Evolutionary conservation across 2,113 vertebrate species (phyloP).

Genomic region (Vimba vimba): DNA sequence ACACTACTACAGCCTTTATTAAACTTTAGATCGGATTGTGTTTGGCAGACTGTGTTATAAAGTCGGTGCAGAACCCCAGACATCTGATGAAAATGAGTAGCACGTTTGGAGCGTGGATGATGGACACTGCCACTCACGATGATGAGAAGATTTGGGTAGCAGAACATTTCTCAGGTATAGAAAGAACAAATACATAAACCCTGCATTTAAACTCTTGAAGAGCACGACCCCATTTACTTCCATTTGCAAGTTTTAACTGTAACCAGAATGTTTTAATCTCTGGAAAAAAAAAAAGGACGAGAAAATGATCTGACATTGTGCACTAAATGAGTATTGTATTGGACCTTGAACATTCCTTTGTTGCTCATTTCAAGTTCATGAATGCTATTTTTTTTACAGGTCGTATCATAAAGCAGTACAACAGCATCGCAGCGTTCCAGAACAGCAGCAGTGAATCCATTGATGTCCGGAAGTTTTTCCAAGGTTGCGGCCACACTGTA

Average conservation of each 20-base stretch:
- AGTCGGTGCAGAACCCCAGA: slow-evolving; percentile 82
- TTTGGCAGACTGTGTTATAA: slow-evolving; percentile 80
- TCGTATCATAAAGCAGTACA: slow-evolving; percentile 83
- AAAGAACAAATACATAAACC: too few species aligned
- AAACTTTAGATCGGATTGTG: background rate
- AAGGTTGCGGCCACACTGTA: slow-evolving; percentile 89
- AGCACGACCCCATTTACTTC: background rate
- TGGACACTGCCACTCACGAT: slow-evolving; percentile 78
- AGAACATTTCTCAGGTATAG: slow-evolving; percentile 90
- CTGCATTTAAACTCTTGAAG: background rate
- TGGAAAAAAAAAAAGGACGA: too few species aligned
- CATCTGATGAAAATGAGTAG: slow-evolving; percentile 80
- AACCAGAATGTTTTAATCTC: background rate
- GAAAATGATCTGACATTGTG: background rate
- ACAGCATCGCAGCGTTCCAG: slow-evolving; percentile 80
- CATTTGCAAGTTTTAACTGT: background rate
- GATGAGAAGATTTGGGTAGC: slow-evolving; percentile 92
- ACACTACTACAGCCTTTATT: background rate
- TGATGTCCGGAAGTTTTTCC: slow-evolving; percentile 82
- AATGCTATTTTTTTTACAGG: slow-evolving; percentile 70
- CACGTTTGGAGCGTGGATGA: slow-evolving; percentile 93
- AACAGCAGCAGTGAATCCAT: slow-evolving; percentile 78
- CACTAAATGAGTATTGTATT: background rate
- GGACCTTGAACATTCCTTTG: background rate
- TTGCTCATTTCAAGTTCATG: background rate